Evolutionary conservation across 1,140 invertebrate species (phyloP).

Genomic region (Chymomyza costata): DNA sequence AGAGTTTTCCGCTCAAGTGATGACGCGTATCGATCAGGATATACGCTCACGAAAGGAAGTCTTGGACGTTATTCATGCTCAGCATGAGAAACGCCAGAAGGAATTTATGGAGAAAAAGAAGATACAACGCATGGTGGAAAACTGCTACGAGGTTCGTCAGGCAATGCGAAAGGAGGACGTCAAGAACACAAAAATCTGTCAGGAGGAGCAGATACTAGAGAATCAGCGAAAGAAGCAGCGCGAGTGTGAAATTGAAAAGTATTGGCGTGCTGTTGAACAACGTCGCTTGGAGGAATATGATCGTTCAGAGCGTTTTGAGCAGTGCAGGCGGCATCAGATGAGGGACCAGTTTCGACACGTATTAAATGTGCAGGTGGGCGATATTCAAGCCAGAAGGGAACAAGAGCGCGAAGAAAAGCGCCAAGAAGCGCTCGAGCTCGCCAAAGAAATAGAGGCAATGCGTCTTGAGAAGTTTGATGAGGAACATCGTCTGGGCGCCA

Average conservation of each 20-base stretch:
- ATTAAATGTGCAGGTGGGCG: slow-evolving; percentile 39
- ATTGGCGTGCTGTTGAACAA: slow-evolving; percentile 49
- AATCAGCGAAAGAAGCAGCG: slow-evolving; percentile 38
- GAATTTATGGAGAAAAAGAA: slow-evolving; percentile 48
- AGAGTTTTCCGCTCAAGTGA: slow-evolving; percentile 60
- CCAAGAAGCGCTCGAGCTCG: slow-evolving; percentile 31
- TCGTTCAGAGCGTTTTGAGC: slow-evolving; percentile 28
- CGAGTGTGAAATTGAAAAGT: slow-evolving; percentile 43
- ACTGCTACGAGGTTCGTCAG: slow-evolving; percentile 66
- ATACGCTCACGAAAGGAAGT: slow-evolving; percentile 52
- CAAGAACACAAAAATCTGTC: slow-evolving; percentile 40
- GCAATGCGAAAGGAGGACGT: slow-evolving; percentile 43
- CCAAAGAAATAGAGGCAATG: slow-evolving; percentile 48
- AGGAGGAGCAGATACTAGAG: slow-evolving; percentile 61
- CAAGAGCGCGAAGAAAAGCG: slow-evolving; percentile 26
- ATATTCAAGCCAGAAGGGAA: slow-evolving; percentile 35
- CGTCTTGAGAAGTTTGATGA: slow-evolving; percentile 56
- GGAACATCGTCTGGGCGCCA: slow-evolving; percentile 4
- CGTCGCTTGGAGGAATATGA: slow-evolving; percentile 47
- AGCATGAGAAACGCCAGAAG: slow-evolving; percentile 28
- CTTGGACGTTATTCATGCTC: slow-evolving; percentile 47
- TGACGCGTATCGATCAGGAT: slow-evolving; percentile 53
- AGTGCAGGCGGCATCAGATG: slow-evolving; percentile 24
- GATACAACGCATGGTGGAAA: slow-evolving; percentile 52
- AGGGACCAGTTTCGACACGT: slow-evolving; percentile 34